Conservation (phyloP, 2,113 vertebrate genomes). For the Ranitomeya variabilis region DNA sequence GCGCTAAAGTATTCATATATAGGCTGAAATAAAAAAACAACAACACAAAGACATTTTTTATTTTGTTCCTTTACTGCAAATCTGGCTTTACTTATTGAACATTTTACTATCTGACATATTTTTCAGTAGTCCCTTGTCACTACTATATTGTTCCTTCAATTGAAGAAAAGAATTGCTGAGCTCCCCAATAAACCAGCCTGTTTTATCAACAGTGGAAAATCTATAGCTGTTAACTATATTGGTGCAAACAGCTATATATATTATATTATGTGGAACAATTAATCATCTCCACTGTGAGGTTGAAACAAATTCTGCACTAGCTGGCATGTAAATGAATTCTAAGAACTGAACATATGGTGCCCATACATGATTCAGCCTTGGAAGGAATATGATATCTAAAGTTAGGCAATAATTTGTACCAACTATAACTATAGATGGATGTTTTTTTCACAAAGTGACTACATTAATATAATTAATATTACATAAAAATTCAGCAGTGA, state of each 20-base stretch:
- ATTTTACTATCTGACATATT: constrained; percentile 57
- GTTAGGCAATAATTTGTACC: neutral
- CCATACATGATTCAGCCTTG: neutral
- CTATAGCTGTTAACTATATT: constrained; percentile 52
- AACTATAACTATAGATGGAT: neutral
- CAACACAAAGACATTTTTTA: constrained; percentile 33
- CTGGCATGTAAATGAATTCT: neutral
- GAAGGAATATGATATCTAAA: neutral
- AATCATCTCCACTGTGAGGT: neutral
- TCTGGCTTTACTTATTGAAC: constrained; percentile 52
- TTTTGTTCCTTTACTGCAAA: constrained; percentile 49
- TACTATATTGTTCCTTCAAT: constrained; percentile 53
- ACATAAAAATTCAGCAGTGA: neutral
- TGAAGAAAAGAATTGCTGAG: constrained; percentile 57
- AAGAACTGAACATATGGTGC: neutral
- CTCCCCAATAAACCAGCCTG: constrained; percentile 54
- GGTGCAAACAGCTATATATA: constrained; percentile 32
- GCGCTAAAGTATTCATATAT: constrained; percentile 33
- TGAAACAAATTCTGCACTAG: neutral
- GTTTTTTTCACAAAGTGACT: neutral
- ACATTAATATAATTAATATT: neutral
- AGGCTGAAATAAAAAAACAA: neutral
- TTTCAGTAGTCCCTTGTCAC: constrained; percentile 58
- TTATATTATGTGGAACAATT: constrained; percentile 6
- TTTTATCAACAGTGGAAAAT: constrained; percentile 57